Evolutionary conservation across 2,797 vertebrate species (phyloP), one percentile per base, ranked within the genome.

Genomic region (Liparis tanakae): DNA sequence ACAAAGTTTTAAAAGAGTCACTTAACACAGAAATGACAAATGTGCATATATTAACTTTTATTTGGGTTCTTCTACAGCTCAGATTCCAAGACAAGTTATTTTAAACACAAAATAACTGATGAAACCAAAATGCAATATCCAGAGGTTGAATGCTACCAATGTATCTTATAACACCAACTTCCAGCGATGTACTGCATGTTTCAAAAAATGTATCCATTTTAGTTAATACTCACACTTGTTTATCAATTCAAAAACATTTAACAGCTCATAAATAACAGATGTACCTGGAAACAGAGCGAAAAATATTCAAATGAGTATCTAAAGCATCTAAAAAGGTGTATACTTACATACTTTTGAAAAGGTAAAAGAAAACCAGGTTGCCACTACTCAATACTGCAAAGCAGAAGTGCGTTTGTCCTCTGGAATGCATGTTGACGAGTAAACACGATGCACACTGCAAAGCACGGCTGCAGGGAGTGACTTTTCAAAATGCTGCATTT

Each of bases 41-140:
- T 78, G 33, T 85, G 68, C 68, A 91, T 88, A 89, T 87, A 85
- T 90, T 88, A 88, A 33, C 22, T 84, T 92, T 91, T 92, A 92
- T 92, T 93, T 70, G 75, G 76, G 67, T 87, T 74, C 41, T 75
- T 85, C 69, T 72, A 79, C 70, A 82, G 77, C 71, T 74, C 64
- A 87, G 59, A 81, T 66, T 82, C 61, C 75, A 76, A 73, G 66
- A 81, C 55, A 85, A 72, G 55, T 69, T 71, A 74, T 30, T 30
- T 30, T 75, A 50, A 79, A 85, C 78, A 56, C 72, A 50, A 72
- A 77, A 80, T 4, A 41, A 41, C 33, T 6, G 5, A 72, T 25
- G n/a, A 30, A 69, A 67, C 55, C 84, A 4, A 41, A 72, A 73
- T 70, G 46, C 63, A 80, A 41, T 76, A 78, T 86, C 86, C 39